Evolutionary conservation across 2,888 invertebrate species (phyloP), one percentile per base, ranked within the genome.

Genomic region (Harpalus rufipes): DNA sequence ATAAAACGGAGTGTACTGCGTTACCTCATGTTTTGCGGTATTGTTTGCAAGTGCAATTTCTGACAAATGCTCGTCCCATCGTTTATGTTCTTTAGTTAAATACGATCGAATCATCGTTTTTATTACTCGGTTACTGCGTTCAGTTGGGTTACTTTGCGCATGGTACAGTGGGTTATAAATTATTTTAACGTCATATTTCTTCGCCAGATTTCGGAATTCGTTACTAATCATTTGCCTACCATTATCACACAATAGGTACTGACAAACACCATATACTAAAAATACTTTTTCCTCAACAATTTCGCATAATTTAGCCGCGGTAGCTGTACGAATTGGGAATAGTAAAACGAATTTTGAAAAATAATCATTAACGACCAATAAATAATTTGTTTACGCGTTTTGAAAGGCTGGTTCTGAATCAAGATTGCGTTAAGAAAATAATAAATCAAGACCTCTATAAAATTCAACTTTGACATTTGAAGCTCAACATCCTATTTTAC

Each of bases 41-140:
- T 58, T 18, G 5, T 76, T 65, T 10, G 80, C 80, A 18, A 72
- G 74, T 21, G 59, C 80, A 18, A 80, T 18, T 12, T 21, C 68
- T 21, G 61, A 12, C 4, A 80, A 7, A 58, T 58, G 12, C 5
- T 58, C 14, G 12, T 58, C 58, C 58, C 58, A 58, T 14, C 4
- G 10, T 12, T 5, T 18, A 32, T 89, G 88, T 25, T 87, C 84
- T 0, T 85, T 76, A 0, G 25, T 59, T 0, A 88, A 82, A 25
- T 85, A 88, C 8, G 87, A 79, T 0, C 86, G 51, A 0, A 88
- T 87, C 87, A 89, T 88, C 0, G 87, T 88, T 72, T 88, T 87
- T 1, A 88, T 14, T 0, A 87, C 87, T 12, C 87, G 25, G 39
- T 88, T 89, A 0, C 87, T 85, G 8, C 88, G 18, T 74, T 89